A percentile compares a stretch with the other conserved stretches of the same genome.
These are phyloP conservation scores for Alsophila aescularia DNA, from an alignment of 2,888 invertebrate species.

Conservation along the genomic window DNA sequence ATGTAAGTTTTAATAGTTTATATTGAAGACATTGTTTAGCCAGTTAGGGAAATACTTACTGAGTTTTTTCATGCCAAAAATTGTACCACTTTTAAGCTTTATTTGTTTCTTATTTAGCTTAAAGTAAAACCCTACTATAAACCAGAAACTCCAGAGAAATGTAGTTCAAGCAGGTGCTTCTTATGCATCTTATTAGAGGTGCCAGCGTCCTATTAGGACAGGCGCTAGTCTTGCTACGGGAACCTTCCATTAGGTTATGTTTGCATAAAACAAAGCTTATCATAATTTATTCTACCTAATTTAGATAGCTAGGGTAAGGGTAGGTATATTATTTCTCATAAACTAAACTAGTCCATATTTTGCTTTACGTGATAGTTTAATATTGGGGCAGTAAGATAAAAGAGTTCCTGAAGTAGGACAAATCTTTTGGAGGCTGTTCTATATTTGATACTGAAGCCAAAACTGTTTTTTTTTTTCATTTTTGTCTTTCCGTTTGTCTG, in stretches of 20 bases:
- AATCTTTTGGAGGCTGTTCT: too few species aligned
- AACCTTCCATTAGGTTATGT: constrained; percentile 23
- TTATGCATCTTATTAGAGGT: constrained; percentile 17
- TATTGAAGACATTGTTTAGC: too few species aligned
- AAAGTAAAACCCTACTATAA: background rate
- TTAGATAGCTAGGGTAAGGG: background rate
- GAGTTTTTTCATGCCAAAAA: too few species aligned
- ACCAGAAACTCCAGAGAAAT: constrained; percentile 11
- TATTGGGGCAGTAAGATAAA: constrained; percentile 7
- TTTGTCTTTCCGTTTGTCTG: too few species aligned
- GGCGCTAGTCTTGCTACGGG: constrained; percentile 7
- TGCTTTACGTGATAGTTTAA: constrained; percentile 12
- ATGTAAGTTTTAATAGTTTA: too few species aligned
- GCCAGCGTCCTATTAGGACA: constrained; percentile 11
- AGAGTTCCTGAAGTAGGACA: constrained; percentile 5
- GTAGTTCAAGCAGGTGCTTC: constrained; percentile 22
- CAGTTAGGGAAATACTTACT: too few species aligned
- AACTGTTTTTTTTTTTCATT: too few species aligned
- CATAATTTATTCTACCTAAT: constrained; percentile 13
- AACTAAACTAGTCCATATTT: constrained; percentile 15
- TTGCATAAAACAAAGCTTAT: constrained; percentile 25
- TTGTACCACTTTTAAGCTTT: too few species aligned
- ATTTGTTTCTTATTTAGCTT: too few species aligned
- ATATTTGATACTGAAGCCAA: too few species aligned
- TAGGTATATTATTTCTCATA: constrained; percentile 10